A percentile compares a stretch with the other conserved stretches of the same genome.
These are phyloP conservation scores for Rhabdomys pumilio DNA, from an alignment of 2,797 vertebrate genomes.

Conservation along the genomic window DNA sequence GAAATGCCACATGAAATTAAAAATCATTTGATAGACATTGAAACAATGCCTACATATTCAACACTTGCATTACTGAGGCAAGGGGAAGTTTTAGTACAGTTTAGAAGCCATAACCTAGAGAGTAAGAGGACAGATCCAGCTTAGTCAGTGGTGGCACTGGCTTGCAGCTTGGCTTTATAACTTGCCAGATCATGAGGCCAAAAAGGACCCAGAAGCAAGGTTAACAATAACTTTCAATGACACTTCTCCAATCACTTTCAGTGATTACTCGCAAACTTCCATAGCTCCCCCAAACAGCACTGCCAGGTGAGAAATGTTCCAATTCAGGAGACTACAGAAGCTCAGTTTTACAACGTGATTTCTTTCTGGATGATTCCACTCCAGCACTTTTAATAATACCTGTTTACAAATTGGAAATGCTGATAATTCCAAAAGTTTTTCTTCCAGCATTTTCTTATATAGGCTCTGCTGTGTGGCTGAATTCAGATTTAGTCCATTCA, in stretches of 20 bases:
- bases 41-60: neutral
- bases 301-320: neutral
- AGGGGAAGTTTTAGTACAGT: neutral
- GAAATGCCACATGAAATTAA: slow-evolving; percentile 33
- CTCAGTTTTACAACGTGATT: neutral
- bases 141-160: neutral
- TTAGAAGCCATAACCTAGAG: neutral
- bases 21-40: neutral
- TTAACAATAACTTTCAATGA: neutral
- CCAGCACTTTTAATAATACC: neutral
- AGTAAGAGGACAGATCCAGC: neutral
- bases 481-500: slow-evolving; percentile 26
- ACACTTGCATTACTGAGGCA: neutral
- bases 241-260: neutral
- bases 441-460: slow-evolving; percentile 58
- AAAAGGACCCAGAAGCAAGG: neutral
- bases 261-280: neutral
- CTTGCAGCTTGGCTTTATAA: neutral
- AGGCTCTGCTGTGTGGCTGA: neutral
- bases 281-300: neutral
- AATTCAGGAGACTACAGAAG: neutral
- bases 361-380: neutral
- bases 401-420: neutral
- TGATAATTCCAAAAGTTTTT: neutral
- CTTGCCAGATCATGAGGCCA: neutral